A percentile compares a stretch with the other conserved stretches of the same genome.
Conservation (phyloP, 1,140 invertebrate species). For the Aricia agestis region DNA sequence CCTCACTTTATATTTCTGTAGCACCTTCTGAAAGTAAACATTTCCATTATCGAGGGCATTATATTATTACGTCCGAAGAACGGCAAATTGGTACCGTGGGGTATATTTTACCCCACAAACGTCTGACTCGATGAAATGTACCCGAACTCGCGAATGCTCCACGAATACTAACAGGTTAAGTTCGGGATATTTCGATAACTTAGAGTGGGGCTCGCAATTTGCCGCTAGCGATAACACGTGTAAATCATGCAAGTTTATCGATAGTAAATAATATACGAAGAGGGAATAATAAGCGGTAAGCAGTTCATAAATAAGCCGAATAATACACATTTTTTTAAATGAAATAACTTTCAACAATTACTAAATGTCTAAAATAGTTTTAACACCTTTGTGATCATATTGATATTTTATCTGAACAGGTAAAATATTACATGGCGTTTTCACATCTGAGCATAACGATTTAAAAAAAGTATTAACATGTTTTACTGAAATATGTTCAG, state of each 20-base stretch:
- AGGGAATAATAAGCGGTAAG: not conserved
- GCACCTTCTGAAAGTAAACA: not conserved
- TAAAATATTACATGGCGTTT: no score
- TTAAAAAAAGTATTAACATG: no score
- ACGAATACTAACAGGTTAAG: constrained; percentile 30
- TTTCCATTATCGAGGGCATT: constrained; percentile 1
- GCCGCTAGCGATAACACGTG: not conserved
- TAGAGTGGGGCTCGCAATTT: constrained; percentile 3
- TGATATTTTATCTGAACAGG: no score
- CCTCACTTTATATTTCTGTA: not conserved
- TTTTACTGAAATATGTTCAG: no score
- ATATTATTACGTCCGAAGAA: constrained; percentile 2
- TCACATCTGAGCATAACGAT: no score
- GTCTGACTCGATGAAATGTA: constrained; percentile 30
- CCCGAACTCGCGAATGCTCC: constrained; percentile 19
- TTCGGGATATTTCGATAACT: constrained; percentile 20
- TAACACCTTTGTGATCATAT: no score
- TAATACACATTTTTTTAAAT: no score
- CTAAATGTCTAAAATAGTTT: no score
- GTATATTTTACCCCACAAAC: constrained; percentile 24
- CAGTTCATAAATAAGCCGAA: no score
- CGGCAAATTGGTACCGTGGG: constrained; percentile 10
- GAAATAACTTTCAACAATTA: no score
- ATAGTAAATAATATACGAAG: no score
- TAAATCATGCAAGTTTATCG: not conserved